A percentile compares a stretch with the other conserved stretches of the same genome.
These are phyloP conservation scores for Fundulus diaphanus DNA, from an alignment of 2,797 vertebrate genomes.

Conservation along the genomic window DNA sequence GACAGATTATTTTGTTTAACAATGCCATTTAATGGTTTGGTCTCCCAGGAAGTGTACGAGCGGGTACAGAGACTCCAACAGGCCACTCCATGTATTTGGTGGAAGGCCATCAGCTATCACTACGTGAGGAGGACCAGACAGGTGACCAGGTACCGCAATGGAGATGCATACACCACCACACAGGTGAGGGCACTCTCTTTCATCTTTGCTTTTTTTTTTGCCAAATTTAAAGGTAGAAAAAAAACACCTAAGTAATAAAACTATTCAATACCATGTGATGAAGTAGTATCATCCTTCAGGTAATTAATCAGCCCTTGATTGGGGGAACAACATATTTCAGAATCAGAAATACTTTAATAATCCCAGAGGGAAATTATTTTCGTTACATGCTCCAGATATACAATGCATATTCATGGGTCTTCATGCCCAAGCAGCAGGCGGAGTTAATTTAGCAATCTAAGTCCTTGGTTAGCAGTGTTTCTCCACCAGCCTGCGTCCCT, in stretches of 20 bases:
- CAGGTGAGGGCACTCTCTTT: slow-evolving; percentile 62
- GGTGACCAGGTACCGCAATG: slow-evolving; percentile 91
- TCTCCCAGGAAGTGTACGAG: slow-evolving; percentile 83
- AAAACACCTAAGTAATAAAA: neutral
- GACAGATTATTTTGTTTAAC: neutral
- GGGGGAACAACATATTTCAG: neutral
- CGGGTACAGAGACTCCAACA: slow-evolving; percentile 89
- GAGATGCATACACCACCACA: slow-evolving; percentile 91
- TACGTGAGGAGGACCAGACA: slow-evolving; percentile 90
- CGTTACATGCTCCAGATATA: too few species aligned
- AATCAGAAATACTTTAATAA: too few species aligned
- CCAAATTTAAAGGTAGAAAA: neutral
- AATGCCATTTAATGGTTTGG: neutral
- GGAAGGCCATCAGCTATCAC: slow-evolving; percentile 97
- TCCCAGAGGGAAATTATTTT: too few species aligned
- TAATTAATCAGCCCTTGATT: neutral
- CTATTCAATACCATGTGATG: neutral
- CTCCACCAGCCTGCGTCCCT: too few species aligned
- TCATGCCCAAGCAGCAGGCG: neutral
- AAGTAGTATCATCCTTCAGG: neutral
- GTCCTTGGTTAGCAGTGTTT: neutral
- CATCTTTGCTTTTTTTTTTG: neutral
- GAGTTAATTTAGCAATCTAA: neutral
- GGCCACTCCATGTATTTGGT: slow-evolving; percentile 93
- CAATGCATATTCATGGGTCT: too few species aligned